Base-by-base conservation (phyloP, 2,888 invertebrate genomes). In the Antheraea yamamai region DNA sequence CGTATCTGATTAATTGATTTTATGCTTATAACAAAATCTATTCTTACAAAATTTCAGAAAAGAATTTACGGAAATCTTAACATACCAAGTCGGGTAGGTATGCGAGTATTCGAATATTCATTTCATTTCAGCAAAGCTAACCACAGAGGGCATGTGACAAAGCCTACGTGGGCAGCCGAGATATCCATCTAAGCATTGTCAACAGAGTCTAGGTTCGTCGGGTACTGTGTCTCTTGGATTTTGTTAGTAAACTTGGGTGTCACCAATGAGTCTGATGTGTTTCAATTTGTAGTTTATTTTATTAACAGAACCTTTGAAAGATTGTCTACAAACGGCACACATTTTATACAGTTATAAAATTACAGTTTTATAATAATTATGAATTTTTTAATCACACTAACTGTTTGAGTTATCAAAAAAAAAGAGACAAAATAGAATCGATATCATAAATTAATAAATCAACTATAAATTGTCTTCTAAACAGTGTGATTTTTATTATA, bases 111-210 rank as follows among this genome's bases (percentile, higher is more conserved):
- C 47, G 72, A 66, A 75, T 30, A 73, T 73, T 35, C 23, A 52
- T n/a, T 73, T 55, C 35, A n/a, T n/a, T n/a, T 52, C 23, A 75
- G 64, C 72, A 26, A 64, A 72, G 39, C 74, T 66, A 73, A 73
- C 75, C 70, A 76, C 71, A 74, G 52, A 66, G 74, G 73, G 58
- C 74, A 51, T 75, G 79, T 73, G 73, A 84, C 84, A 81, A 81
- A 81, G 78, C 81, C 76, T 74, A 78, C 84, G 84, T 85, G 82
- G 85, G 82, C 76, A 80, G 51, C 75, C 30, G 47, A 71, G 86
- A 86, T 86, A 84, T 73, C 55, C 76, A 86, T 86, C 86, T 78
- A 78, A 77, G 81, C 78, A 84, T 86, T 86, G 86, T 86, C 78
- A 78, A 79, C 80, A 80, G 74, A 70, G 73, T 61, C 77, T 74